Conservation (phyloP, 2,888 invertebrate species). For the Strigamia maritima region DNA sequence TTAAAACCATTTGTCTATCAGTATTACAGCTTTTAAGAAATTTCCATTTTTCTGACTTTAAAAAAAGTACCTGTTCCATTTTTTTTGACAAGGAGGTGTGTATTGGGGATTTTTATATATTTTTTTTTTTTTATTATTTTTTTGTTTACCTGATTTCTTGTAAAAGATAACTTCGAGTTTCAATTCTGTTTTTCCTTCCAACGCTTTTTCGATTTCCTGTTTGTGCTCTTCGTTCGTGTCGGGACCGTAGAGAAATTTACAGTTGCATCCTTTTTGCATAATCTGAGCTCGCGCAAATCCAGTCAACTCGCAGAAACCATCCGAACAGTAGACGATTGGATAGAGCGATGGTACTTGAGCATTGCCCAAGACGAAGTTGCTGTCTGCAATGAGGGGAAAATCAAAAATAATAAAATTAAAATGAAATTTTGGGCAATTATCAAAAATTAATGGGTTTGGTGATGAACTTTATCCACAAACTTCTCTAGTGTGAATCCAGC, state of each 20-base stretch:
- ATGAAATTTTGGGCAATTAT: background rate
- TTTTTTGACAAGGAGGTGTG: too few species aligned
- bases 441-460: too few species aligned
- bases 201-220: constrained; percentile 79
- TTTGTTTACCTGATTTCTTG: constrained; percentile 90
- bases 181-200: constrained; percentile 85
- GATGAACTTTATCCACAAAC: too few species aligned
- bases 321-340: constrained; percentile 94
- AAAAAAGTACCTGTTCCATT: too few species aligned
- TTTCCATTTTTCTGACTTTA: too few species aligned
- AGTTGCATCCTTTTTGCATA: constrained; percentile 94
- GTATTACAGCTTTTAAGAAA: too few species aligned
- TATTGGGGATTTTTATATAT: too few species aligned
- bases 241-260: constrained; percentile 87
- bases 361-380: constrained; percentile 93
- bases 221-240: constrained; percentile 87
- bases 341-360: constrained; percentile 81
- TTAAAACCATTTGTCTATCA: too few species aligned
- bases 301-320: constrained; percentile 93
- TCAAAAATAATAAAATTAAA: background rate
- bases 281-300: constrained; percentile 90
- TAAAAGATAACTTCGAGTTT: constrained; percentile 93
- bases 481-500: too few species aligned
- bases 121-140: too few species aligned
- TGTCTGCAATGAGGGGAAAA: constrained; percentile 63